Evolutionary conservation across 2,797 vertebrate species (phyloP).

Genomic region (Momotus momota): DNA sequence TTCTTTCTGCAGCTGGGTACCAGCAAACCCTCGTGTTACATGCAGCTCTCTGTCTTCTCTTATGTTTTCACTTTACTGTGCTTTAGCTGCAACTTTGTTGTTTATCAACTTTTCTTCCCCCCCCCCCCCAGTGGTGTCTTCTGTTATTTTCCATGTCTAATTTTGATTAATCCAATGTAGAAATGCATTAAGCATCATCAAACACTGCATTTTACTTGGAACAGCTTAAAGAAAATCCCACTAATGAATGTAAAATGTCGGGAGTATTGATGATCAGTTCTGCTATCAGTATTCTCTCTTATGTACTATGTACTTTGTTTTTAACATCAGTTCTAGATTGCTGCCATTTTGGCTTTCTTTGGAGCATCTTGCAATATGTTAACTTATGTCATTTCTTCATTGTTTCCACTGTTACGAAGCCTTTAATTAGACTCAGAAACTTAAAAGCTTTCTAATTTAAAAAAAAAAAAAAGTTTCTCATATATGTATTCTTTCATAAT

Average conservation of each 20-base stretch:
- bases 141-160: neutral
- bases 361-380: neutral
- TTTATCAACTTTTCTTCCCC: neutral
- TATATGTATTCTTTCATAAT: neutral
- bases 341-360: neutral
- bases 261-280: neutral
- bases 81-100: constrained; percentile 45
- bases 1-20: constrained; percentile 69
- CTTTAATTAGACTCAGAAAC: neutral
- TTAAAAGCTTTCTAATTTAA: neutral
- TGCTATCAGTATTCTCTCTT: constrained; percentile 31
- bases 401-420: neutral
- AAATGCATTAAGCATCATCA: neutral
- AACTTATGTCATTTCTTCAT: rapidly evolving
- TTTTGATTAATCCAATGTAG: constrained; percentile 14
- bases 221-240: neutral
- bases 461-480: neutral
- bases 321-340: neutral
- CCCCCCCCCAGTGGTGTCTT: neutral
- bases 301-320: neutral
- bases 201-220: neutral
- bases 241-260: constrained; percentile 5
- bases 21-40: constrained; percentile 51
- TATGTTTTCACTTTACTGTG: constrained; percentile 19
- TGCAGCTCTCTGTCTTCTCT: constrained; percentile 48